Base-by-base conservation (phyloP, 2,113 vertebrate species). In the Myotis lucifugus region DNA sequence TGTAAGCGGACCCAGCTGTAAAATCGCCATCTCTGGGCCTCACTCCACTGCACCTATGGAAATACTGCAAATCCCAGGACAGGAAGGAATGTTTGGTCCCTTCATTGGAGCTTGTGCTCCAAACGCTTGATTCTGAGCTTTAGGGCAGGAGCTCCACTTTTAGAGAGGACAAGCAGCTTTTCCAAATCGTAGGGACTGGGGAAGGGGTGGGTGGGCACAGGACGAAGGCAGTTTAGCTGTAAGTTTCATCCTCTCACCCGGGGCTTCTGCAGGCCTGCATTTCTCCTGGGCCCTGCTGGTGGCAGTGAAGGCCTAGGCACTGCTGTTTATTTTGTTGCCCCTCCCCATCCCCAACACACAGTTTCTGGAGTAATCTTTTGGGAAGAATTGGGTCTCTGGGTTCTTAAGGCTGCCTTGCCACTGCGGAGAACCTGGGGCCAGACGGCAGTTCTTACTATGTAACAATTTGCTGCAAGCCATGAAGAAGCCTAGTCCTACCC, bases 281-380 rank as follows among this genome's bases (percentile, higher is more conserved):
- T 96, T 96, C 97, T 86, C 79, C 85, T 66, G 77, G 96, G 46
- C 50, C 96, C 97, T 74, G 88, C 88, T 95, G 97, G 96, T 92
- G 96, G 96, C 97, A 97, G 92, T 95, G 93, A 88, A 78, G 94
- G 70, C 77, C 90, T 19, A 18, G 15, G 19, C 27, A 64, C 81
- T 37, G 82, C 74, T 56, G n/a, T 73, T 84, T 67, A 34, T 32
- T 83, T 67, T 61, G 32, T 48, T 74, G 61, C 42, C 37, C 67
- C n/a, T 46, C 17, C 50, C 59, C n/a, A 48, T 46, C 34, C 77
- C 32, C 54, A 56, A 12, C 48, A 76, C 70, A 15, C 32, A 14
- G 3, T 40, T 52, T 59, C 67, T 83, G 54, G 72, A 72, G 52
- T 67, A 91, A 84, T 6, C 40, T 87, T 70, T 88, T 81, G 46